These are phyloP conservation scores for Microtus ochrogaster DNA, from an alignment of 2,113 vertebrate species.

Conservation along the genomic window DNA sequence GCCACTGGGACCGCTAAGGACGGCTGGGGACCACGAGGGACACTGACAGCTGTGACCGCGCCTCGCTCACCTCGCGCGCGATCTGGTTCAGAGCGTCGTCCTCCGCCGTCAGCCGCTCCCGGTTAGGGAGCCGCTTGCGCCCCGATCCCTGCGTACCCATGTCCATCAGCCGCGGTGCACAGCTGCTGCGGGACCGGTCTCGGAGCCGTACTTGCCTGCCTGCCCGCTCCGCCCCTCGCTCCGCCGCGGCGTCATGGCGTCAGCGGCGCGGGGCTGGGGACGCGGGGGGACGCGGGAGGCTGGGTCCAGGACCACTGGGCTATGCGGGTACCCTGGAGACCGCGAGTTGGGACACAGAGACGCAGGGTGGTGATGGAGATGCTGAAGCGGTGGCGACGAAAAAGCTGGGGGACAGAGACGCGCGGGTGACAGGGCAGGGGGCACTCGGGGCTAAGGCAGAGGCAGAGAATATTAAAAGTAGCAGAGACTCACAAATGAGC, in stretches of 20 bases:
- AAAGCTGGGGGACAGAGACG: background rate
- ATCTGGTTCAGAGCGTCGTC: conserved; percentile 95
- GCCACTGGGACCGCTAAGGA: background rate
- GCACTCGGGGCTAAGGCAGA: too few species aligned
- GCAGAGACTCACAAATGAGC: background rate
- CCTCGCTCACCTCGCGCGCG: conserved; percentile 92
- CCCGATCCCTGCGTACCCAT: conserved; percentile 95
- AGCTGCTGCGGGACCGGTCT: conserved; percentile 21
- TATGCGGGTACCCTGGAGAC: background rate
- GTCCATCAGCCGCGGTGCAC: conserved; percentile 28
- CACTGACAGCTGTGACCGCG: background rate
- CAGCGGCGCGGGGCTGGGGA: conserved; percentile 64
- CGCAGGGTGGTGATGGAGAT: background rate
- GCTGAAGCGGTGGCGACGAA: fast-evolving
- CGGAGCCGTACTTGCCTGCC: background rate
- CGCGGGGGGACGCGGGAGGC: background rate
- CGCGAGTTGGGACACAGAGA: background rate
- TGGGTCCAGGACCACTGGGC: background rate
- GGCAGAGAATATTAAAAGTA: background rate
- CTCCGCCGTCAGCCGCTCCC: conserved; percentile 93
- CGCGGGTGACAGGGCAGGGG: background rate
- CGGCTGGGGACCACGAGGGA: background rate
- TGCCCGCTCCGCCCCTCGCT: conserved; percentile 61
- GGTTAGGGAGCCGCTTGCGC: conserved; percentile 92
- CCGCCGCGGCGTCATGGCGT: conserved; percentile 80